Base-by-base conservation (phyloP, 1,140 invertebrate genomes). In the Heliconius congener region DNA sequence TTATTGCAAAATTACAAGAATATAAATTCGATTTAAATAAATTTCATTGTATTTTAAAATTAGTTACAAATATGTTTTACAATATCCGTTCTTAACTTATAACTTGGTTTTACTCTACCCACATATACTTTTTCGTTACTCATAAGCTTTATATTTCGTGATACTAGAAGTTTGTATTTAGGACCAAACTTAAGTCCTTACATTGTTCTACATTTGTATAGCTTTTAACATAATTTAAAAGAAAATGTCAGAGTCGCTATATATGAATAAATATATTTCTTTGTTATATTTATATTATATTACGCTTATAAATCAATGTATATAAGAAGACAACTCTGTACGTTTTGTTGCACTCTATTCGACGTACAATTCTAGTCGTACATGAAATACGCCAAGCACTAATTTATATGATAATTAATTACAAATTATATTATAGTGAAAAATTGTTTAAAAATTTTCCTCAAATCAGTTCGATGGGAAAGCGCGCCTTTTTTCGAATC, bases 401-500 rank as follows among this genome's bases (percentile, higher is more conserved):
- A 16, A 13, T 13, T 30, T n/a, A 66, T 6, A 30, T 30, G 60
- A 66, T 66, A 66, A 66, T 66, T 66, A 27, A 30, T 66, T 27
- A 66, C 8, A 66, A 66, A 66, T 5, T 27, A 30, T 13, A 39
- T 23, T 16, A 39, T 9, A 71, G 1, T 52, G 16, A 77, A 77
- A 37, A 77, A 39, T 77, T 37, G 30, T 19, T 11, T 39, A 46
- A 71, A 23, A 76, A 27, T 70, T 74, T 70, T 18, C 66, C 76
- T 76, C 76, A 70, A 46, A 34, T 23, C 80, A 79, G 66, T 75
- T 76, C 77, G 30, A 23, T 82, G 52, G 52, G 46, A 74, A 76
- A 76, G 77, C 79, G 90, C 93, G 92, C 93, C 91, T 91, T 93
- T 92, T 94, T 93, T 92, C 86, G 83, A 91, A 92, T 93, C 86